Percentiles rank a stretch among this genome's conserved stretches.
These are phyloP conservation scores for Ptychoptera contaminata DNA, from an alignment of 2,888 invertebrate species.

Conservation along the genomic window DNA sequence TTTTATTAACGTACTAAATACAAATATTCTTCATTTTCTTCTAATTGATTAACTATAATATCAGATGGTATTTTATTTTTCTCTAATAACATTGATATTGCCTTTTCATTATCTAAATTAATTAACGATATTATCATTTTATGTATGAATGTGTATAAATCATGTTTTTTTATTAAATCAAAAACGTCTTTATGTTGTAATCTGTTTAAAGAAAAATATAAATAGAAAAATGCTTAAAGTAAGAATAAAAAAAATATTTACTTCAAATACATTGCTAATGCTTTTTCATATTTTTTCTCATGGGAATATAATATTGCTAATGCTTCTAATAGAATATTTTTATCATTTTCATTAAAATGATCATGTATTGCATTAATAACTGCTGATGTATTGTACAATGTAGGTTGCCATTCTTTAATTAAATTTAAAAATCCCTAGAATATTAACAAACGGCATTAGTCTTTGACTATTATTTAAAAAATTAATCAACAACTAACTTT, in stretches of 20 bases:
- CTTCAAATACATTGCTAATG: conserved; percentile 79
- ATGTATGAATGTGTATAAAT: conserved; percentile 67
- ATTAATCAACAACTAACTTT: conserved; percentile 27
- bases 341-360: conserved; percentile 57
- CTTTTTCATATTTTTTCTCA: conserved; percentile 79
- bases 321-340: conserved; percentile 65
- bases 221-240: neutral
- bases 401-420: conserved; percentile 78
- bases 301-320: conserved; percentile 79
- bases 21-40: conserved; percentile 54
- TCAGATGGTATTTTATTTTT: conserved; percentile 58
- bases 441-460: neutral
- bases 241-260: conserved; percentile 24
- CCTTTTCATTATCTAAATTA: conserved; percentile 67
- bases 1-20: conserved; percentile 41
- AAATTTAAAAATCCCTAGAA: conserved; percentile 60
- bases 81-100: conserved; percentile 66
- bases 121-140: conserved; percentile 80
- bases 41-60: conserved; percentile 65
- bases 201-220: conserved; percentile 24
- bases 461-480: neutral
- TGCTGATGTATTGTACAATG: conserved; percentile 65
- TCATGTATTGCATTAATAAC: conserved; percentile 77
- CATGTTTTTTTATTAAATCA: conserved; percentile 65
- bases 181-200: conserved; percentile 84